Evolutionary conservation across 2,888 invertebrate species (phyloP), one percentile per base, ranked within the genome.

Genomic region (Eilema caniola): DNA sequence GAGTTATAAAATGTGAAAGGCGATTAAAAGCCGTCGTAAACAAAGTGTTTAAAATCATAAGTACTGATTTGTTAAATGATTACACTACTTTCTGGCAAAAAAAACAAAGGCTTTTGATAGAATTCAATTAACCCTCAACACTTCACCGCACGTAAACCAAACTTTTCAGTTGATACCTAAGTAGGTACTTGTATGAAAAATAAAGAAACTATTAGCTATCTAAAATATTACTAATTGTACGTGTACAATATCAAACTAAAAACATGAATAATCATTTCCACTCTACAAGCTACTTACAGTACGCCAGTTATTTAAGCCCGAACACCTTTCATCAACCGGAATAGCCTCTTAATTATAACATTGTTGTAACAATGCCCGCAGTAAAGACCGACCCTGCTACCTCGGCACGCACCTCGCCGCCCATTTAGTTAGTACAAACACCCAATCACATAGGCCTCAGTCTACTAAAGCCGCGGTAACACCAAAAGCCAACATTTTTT

Each of bases 401-500:
- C 41, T 14, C 16, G 3, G 16, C 53, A 53, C 53, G 53, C 23
- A 59, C 24, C 24, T 12, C 11, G 23, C 3, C 3, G 3, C 1
- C 2, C 57, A 5, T 59, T 59, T 59, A 59, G 28, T 7, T 28
- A 20, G 20, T 25, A 28, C 28, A 28, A 28, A 53, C 37, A 25
- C 0, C 62, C 33, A 47, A 64, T 64, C 25, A 66, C 23, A 64
- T 41, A 24, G 57, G 24, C 47, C 53, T 16, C 60, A 16, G 60
- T 60, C 59, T 41, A 33, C 57, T 53, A 66, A 62, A 53, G 28
- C 59, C 65, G 41, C 61, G 41, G 20, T 62, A 28, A 66, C 24
- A 57, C 53, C 41, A n/a, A 57, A 62, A 57, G 62, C 62, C 59
- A n/a, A 64, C 62, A 66, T 37, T 72, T 72, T 71, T 66, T 62